Base-by-base conservation (phyloP, 2,888 invertebrate species). In the Elaeidobius kamerunicus region DNA sequence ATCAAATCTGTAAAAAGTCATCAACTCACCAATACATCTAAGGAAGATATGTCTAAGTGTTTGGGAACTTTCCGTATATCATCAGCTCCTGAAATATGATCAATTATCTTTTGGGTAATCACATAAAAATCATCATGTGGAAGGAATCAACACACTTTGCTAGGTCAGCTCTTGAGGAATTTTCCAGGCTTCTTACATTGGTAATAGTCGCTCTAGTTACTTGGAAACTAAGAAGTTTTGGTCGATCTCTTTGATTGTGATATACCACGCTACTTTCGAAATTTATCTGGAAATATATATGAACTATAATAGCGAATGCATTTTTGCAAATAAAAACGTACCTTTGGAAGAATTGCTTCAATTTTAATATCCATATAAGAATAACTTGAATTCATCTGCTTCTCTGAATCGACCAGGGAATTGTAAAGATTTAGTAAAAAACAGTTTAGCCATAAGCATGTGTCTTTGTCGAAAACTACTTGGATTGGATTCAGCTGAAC, bases 331-430 rank as follows among this genome's bases (percentile, higher is more conserved):
- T 12, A 3, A 51, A 18, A 23, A 67, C 74, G 72, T 73, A 92
- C 91, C 77, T 90, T 86, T 17, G 96, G 95, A 85, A 96, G 88
- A 63, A 98, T 88, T 38, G 93, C 87, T 76, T 97, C 95, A 54
- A 94, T 77, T 69, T 91, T 84, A 36, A 94, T 85, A 70, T 94
- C 94, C 68, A 91, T 83, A 66, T 90, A 90, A 58, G 78, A 78
- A 36, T 77, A 71, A 62, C 73, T 73, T 14, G 73, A 66, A 16
- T 73, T 59, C 23, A 71, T 44, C 61, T 63, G 55, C 43, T 69
- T 67, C 39, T 64, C 69, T 63, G 81, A 78, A 41, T 76, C 75
- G 56, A 81, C 70, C 41, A 90, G 76, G 23, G 88, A 85, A 62
- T 89, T 86, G 67, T 86, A 82, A 12, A 97, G 80, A 76, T 92